Base-by-base conservation (phyloP, 2,888 invertebrate species). In the Polymixis flavicincta region DNA sequence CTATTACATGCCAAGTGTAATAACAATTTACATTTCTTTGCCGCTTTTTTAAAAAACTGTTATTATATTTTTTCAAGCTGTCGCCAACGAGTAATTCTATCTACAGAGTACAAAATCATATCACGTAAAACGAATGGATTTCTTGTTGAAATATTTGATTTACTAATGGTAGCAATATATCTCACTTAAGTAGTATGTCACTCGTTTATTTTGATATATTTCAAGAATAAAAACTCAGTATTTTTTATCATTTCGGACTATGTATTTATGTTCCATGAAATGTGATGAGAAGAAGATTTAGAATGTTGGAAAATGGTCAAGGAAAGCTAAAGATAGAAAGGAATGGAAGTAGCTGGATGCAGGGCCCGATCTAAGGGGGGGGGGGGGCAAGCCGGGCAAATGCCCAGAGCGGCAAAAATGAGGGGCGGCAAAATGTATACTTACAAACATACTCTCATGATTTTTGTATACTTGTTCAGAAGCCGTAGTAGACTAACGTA, bases 81-180 rank as follows among this genome's bases (percentile, higher is more conserved):
- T 75, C 59, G 42, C n/a, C 19, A 75, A 42, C 22, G 28, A 42
- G 14, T 64, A 42, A n/a, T 42, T 13, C 1, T 28, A 65, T 65
- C 2, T 14, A 54, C 22, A 32, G 13, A 66, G 13, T 22, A 45
- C 32, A n/a, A 74, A 48, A 28, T 54, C 60, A 48, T 42, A 61
- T 48, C 14, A 61, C 22, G 54, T 37, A 13, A 54, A 45, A 48
- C 54, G 60, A 48, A 52, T 19, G 42, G 28, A 28, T 76, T 37
- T 45, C n/a, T 32, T 52, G 52, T 76, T n/a, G n/a, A 75, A 52
- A 37, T 25, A 45, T 64, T 50, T 61, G 54, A 74, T 55, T 52
- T 52, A 59, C 25, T 59, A 75, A 75, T 75, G 50, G 25, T 64
- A 22, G 28, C 28, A 32, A 64, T 50, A 50, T 57, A 28, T 74